phyloP scores from a whole-genome alignment of 2,888 invertebrate genomes.

The Xestia c-nigrum region DNA sequence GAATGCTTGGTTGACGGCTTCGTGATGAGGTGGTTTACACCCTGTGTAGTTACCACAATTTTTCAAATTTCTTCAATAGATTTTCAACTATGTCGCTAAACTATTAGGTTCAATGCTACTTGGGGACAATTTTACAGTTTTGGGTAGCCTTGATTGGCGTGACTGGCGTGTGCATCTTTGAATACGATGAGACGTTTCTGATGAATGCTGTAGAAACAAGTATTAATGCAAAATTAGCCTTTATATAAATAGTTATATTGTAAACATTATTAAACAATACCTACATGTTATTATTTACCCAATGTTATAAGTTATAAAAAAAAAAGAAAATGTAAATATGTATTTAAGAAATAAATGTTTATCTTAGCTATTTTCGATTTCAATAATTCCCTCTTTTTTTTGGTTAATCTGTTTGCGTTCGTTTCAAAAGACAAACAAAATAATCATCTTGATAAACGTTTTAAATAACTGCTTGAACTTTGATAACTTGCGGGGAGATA shows the following conservation, averaged over 20 bases:
- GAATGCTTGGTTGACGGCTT: no score
- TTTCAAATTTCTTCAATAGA: no score
- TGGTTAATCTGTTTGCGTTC: slow-evolving; percentile 22
- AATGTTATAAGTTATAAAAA: slow-evolving; percentile 37
- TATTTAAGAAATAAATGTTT: slow-evolving; percentile 58
- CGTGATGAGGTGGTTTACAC: no score
- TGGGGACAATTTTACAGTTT: no score
- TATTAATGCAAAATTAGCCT: slow-evolving; percentile 12
- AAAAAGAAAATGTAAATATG: slow-evolving; percentile 52
- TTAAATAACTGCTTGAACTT: slow-evolving; percentile 70
- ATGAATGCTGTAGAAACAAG: not conserved
- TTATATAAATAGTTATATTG: slow-evolving; percentile 14
- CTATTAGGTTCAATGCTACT: no score
- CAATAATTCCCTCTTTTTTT: not conserved
- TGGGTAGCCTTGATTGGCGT: no score
- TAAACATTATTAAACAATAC: slow-evolving; percentile 17
- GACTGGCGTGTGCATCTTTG: no score
- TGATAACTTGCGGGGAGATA: slow-evolving; percentile 60
- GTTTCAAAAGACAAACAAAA: slow-evolving; percentile 47
- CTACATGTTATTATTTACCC: slow-evolving; percentile 30
- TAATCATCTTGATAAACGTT: slow-evolving; percentile 66
- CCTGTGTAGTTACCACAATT: no score
- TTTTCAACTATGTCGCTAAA: no score
- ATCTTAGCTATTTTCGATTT: slow-evolving; percentile 14
- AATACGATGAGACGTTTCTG: not conserved